Evolutionary conservation across 2,797 vertebrate genomes (phyloP).

Genomic region (Cercopithecus petaurista): DNA sequence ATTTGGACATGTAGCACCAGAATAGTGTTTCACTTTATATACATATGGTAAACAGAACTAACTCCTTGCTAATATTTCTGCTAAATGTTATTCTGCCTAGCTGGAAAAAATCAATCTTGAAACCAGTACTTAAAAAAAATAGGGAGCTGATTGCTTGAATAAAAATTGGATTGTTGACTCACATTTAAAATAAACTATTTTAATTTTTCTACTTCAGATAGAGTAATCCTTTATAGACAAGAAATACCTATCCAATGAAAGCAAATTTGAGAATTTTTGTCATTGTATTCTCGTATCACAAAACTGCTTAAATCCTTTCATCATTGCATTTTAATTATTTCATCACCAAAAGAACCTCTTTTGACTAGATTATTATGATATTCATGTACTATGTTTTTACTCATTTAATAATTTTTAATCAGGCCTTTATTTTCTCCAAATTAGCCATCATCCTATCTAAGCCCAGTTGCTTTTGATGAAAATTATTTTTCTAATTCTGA

Average conservation of each 20-base stretch:
- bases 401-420: constrained; percentile 17
- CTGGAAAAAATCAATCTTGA: constrained; percentile 21
- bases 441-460: neutral
- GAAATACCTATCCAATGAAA: constrained; percentile 47
- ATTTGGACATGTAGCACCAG: constrained; percentile 48
- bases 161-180: constrained; percentile 63
- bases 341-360: neutral
- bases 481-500: constrained; percentile 33
- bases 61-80: constrained; percentile 12
- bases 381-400: neutral
- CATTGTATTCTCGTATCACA: neutral
- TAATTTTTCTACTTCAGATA: constrained; percentile 56
- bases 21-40: constrained; percentile 19
- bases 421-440: constrained; percentile 9
- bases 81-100: constrained; percentile 18
- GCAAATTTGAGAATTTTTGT: constrained; percentile 37
- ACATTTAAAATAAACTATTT: constrained; percentile 60
- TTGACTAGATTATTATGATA: constrained; percentile 39
- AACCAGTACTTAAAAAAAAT: constrained; percentile 40
- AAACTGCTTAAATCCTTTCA: constrained; percentile 15
- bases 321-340: constrained; percentile 46
- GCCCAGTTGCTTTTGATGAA: neutral
- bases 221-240: neutral
- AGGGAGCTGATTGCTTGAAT: constrained; percentile 50
- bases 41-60: constrained; percentile 24